Evolutionary conservation across 2,888 invertebrate genomes (phyloP).

Genomic region (Elmis aenea): DNA sequence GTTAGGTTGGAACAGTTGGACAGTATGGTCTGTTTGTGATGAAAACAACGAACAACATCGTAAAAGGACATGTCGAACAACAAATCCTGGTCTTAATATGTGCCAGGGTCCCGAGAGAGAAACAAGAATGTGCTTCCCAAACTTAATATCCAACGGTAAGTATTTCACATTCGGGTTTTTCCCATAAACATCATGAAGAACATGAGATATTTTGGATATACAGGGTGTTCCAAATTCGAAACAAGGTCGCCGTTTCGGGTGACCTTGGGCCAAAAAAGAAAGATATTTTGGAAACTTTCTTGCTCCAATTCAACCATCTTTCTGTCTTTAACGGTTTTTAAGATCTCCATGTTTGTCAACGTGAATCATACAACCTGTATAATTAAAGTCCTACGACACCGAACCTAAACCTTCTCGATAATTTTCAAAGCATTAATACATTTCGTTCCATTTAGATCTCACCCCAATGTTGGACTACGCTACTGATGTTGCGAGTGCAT

Average conservation of each 20-base stretch:
- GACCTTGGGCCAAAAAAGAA: too few species aligned
- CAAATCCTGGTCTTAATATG: conserved; percentile 52
- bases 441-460: conserved; percentile 7
- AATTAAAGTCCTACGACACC: too few species aligned
- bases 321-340: too few species aligned
- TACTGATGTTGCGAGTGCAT: conserved; percentile 9
- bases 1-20: conserved; percentile 73
- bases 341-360: too few species aligned
- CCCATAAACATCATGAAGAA: too few species aligned
- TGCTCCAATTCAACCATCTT: too few species aligned
- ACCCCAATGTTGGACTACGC: conserved; percentile 26
- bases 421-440: background rate
- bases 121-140: conserved; percentile 57
- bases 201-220: too few species aligned
- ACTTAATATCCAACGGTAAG: conserved; percentile 38
- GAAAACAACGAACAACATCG: conserved; percentile 63
- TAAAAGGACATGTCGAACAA: conserved; percentile 59
- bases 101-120: conserved; percentile 69
- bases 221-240: too few species aligned
- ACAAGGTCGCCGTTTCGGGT: too few species aligned
- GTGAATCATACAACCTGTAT: too few species aligned
- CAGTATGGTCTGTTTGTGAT: conserved; percentile 64
- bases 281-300: too few species aligned
- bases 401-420: too few species aligned
- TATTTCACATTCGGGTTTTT: conserved; percentile 3